Evolutionary conservation across 2,888 invertebrate genomes (phyloP).

Genomic region (Rutpela maculata): DNA sequence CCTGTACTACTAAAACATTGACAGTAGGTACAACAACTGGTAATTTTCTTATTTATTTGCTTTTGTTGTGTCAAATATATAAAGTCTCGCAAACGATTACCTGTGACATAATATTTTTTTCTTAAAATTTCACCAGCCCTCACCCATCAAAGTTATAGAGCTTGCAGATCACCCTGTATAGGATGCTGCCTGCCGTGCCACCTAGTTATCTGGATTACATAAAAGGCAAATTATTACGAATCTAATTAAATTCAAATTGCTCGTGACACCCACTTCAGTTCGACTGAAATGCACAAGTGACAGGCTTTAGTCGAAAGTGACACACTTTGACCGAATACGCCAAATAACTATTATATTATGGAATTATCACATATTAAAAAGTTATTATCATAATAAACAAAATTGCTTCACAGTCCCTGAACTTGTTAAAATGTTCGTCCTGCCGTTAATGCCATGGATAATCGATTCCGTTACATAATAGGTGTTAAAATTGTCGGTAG

Average conservation of each 20-base stretch:
- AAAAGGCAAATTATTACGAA: background rate
- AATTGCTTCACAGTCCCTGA: slow-evolving; percentile 4
- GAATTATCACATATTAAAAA: background rate
- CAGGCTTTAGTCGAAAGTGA: background rate
- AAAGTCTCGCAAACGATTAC: too few relatives aligned
- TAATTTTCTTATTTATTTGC: too few relatives aligned
- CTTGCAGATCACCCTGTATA: too few relatives aligned
- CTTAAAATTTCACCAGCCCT: too few relatives aligned
- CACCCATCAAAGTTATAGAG: too few relatives aligned
- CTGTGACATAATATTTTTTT: too few relatives aligned
- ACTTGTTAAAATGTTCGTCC: slow-evolving; percentile 7
- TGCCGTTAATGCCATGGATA: background rate
- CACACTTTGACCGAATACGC: background rate
- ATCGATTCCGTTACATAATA: background rate
- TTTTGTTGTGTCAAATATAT: too few relatives aligned
- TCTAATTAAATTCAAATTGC: background rate
- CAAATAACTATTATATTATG: background rate
- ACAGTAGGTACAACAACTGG: too few relatives aligned
- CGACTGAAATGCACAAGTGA: background rate
- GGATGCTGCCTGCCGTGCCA: too few relatives aligned
- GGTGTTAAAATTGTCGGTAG: background rate
- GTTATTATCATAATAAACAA: background rate
- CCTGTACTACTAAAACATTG: too few relatives aligned
- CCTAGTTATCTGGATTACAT: background rate
- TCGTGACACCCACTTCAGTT: background rate